Evolutionary conservation across 2,113 vertebrate genomes (phyloP).

Genomic region (Scatophagus argus): DNA sequence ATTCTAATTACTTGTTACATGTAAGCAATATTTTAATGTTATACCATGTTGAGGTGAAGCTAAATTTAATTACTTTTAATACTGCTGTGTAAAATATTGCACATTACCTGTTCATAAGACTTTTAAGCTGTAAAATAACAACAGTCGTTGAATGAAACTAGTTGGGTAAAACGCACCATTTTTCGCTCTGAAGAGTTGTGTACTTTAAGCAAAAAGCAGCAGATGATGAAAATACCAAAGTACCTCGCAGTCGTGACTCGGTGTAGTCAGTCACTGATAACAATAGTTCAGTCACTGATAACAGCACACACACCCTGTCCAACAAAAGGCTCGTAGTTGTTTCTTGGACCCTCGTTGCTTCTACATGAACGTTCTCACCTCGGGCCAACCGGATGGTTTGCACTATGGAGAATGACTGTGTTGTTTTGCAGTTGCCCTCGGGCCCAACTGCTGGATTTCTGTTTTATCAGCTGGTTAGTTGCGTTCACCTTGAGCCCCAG

Average conservation of each 20-base stretch:
- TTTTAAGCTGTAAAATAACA: background rate
- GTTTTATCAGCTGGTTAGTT: constrained; percentile 27
- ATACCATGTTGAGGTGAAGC: background rate
- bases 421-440: constrained; percentile 6
- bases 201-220: background rate
- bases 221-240: background rate
- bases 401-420: background rate
- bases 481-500: constrained; percentile 15
- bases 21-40: background rate
- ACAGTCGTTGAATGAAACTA: too few species aligned
- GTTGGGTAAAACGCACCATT: background rate
- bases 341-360: background rate
- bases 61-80: background rate
- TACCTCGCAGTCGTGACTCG: background rate
- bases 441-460: constrained; percentile 26
- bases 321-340: background rate
- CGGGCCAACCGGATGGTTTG: constrained; percentile 3
- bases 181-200: background rate
- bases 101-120: too few species aligned
- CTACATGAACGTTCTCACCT: background rate
- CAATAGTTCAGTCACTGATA: background rate
- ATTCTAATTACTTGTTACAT: too few species aligned
- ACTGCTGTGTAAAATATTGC: background rate
- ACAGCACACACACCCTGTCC: background rate
- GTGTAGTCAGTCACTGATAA: background rate